Percentiles rank a stretch among this genome's conserved stretches.
phyloP scores from a whole-genome alignment of 2,888 invertebrate genomes.

The Orthosia incerta region DNA sequence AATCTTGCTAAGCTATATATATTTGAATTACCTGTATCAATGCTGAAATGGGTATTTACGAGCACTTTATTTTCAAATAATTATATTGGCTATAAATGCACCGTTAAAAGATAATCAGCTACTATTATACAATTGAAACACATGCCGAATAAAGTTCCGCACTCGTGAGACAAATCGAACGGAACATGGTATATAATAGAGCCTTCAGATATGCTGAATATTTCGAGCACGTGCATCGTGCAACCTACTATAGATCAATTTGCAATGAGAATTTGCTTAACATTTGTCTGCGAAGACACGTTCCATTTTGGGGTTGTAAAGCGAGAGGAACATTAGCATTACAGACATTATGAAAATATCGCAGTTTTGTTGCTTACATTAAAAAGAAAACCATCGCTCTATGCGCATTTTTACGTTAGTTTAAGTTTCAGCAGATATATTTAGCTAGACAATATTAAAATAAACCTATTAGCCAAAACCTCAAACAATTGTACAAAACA shows the following conservation, averaged over 20 bases:
- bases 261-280: slow-evolving; percentile 65
- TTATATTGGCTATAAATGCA: not conserved
- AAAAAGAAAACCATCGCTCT: slow-evolving; percentile 1
- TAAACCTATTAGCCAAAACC: not conserved
- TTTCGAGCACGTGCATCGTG: slow-evolving; percentile 59
- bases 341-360: slow-evolving; percentile 1
- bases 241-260: slow-evolving; percentile 65
- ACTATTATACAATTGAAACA: slow-evolving; percentile 32
- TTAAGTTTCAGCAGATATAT: not conserved
- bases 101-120: slow-evolving; percentile 1
- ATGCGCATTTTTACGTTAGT: not conserved
- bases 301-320: slow-evolving; percentile 4
- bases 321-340: slow-evolving; percentile 2
- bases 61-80: not conserved
- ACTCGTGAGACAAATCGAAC: slow-evolving; percentile 22
- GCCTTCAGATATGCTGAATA: slow-evolving; percentile 57
- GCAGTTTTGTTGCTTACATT: not conserved
- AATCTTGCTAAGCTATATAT: not conserved
- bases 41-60: not conserved
- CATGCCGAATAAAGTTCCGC: slow-evolving; percentile 43
- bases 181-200: slow-evolving; percentile 48
- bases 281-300: slow-evolving; percentile 13
- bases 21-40: not conserved
- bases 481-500: not conserved
- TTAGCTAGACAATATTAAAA: not conserved